Base-by-base conservation (phyloP, 2,888 invertebrate species). In the Fabriciana adippe region DNA sequence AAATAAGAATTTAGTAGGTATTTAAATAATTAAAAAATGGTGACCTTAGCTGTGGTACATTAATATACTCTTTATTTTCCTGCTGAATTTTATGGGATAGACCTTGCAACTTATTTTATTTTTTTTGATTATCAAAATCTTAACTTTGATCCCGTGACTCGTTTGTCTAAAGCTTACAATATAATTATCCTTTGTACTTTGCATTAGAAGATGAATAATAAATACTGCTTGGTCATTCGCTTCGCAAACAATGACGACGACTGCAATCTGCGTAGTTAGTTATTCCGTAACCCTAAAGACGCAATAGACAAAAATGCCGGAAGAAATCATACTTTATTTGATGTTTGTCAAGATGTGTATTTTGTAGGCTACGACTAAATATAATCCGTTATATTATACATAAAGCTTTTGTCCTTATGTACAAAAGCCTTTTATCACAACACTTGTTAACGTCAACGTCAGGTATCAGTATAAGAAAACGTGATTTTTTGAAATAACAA, bases 231-330 rank as follows among this genome's bases (percentile, higher is more conserved):
- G 54, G 48, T 60, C 55, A 55, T 55, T 54, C 59, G 50, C 50
- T 41, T 21, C 21, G 14, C 50, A 64, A 64, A 51, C 21, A 56
- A 50, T 41, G 56, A 56, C 45, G 64, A 64, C 41, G 64, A 21
- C 35, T 50, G 41, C 14, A 18, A 64, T 50, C 18, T 64, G 55
- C 55, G 55, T 55, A 31, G 59, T 59, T 55, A 31, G 59, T 59
- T 59, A 59, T 31, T 59, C 48, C 26, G 59, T 59, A 59, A 59
- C 11, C 16, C 26, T 16, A 59, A 11, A 59, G 31, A 59, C 48
- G 48, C 31, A 59, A 26, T 59, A 48, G 13, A 31, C 11, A 26
- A 16, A 48, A 48, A 48, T 59, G 26, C 48, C 48, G 57, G 48
- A 59, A 59, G 48, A 48, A 48, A 15, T 59, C 13, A 26, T 14